Evolutionary conservation across 2,888 invertebrate genomes (phyloP), one percentile per base, ranked within the genome.

Genomic region (Spisula solida): DNA sequence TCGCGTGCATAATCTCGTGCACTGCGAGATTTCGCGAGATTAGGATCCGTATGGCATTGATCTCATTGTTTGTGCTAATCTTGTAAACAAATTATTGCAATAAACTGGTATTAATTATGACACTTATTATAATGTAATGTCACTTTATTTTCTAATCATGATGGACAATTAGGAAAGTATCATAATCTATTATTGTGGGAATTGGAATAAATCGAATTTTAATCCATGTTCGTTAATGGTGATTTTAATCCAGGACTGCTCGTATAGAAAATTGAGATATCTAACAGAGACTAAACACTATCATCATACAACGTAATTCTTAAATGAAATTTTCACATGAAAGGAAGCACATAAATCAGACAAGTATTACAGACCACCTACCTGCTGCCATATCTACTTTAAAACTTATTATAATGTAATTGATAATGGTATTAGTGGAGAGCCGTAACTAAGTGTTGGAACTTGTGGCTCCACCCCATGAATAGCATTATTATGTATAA

Each of bases 41-140:
- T 79, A 85, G 85, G 87, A 88, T 18, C 29, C 80, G 88, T 66
- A n/a, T 91, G 91, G 89, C 91, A 91, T 88, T 91, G 78, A 91
- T 85, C 91, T 81, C 20, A 18, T 86, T 89, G 91, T 91, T 91
- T 89, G 89, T 29, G 14, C 8, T 75, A 83, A 91, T 87, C 85
- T 81, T 80, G 66, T 87, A 85, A 31, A 81, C 20, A 81, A 87
- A 51, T 85, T 75, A 81, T 60, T 60, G 48, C 81, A 66, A 60
- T 29, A 56, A 80, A 89, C 88, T 80, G 70, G 81, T 48, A 86
- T 91, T 87, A 86, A 91, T 89, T 89, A 89, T 91, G 91, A 91
- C 91, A 91, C 91, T 89, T 89, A 88, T 88, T 60, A 84, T 82
- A 87, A 91, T 85, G 80, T 81, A 89, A 78, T 79, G 78, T 79